Base-by-base conservation (phyloP, 30 jellyfish, hydroid and myxozoan genomes). In the Calvadosia cruxmelitensis region DNA sequence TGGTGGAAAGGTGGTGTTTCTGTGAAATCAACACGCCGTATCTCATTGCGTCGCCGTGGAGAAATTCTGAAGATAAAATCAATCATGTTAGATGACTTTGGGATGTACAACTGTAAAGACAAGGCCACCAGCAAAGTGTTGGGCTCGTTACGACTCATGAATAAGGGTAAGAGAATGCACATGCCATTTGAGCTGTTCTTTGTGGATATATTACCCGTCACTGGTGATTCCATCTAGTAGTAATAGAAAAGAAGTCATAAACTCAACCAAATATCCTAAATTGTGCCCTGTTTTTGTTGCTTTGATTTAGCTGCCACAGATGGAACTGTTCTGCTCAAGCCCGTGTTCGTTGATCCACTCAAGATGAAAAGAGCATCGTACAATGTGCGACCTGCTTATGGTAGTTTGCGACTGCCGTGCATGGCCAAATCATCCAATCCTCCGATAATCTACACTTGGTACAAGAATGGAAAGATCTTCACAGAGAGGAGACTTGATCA, bases 371-470 rank as follows among this genome's bases (percentile, higher is more conserved):
- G 57, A 20, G 10, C 57, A 42, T 42, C 57, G 10, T 42, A 5
- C 57, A 42, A 42, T 20, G 57, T 42, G 15, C 57, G 20, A 20
- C 57, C 57, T 42, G 57, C 57, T 42, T 20, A 42, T 10, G 57
- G 57, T 10, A 42, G 20, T 42, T 20, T 42, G 10, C 57, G 57
- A 5, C 20, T 42, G 20, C 57, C 57, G 20, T 42, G 57, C 57
- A 42, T 20, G 10, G 57, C 57, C 10, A 42, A 42, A 20, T 42
- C 57, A 5, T 42, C 57, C 20, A 20, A 5, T 16, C 20, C 25
- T 62, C 98, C 98, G n/a, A 71, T 89, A 16, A 49, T 51, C 2
- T 89, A 89, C 71, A 70, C 31, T 28, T 89, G 98, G 98, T 50
- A 68, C 30, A 89, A 81, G 66, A 66, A 89, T 49, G 87, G 93